phyloP scores from a whole-genome alignment of 1,140 invertebrate species.

The Drosophila nikananu region DNA sequence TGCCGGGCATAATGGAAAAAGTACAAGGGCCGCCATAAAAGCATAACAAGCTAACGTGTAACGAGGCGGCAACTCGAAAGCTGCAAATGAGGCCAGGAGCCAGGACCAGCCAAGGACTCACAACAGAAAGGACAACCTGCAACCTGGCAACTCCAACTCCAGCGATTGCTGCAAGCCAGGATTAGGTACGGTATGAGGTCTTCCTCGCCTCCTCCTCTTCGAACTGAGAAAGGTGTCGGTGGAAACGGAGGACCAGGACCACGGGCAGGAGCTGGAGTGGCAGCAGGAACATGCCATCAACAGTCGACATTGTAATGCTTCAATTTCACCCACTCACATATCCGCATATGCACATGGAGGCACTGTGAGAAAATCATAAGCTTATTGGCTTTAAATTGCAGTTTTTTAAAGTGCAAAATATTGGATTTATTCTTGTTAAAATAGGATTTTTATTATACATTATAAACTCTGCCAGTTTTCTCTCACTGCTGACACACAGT shows the following conservation, averaged over 20 bases:
- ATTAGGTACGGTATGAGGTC: constrained; percentile 23
- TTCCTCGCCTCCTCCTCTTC: background rate
- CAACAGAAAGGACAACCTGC: constrained; percentile 5
- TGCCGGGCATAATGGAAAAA: constrained; percentile 67
- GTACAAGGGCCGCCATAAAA: constrained; percentile 72
- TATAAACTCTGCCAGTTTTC: background rate
- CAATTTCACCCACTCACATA: constrained; percentile 52
- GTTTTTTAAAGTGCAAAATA: background rate
- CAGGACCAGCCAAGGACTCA: constrained; percentile 17
- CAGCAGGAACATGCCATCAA: constrained; percentile 43
- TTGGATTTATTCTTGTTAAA: accelerated
- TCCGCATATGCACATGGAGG: background rate
- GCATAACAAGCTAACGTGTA: constrained; percentile 78
- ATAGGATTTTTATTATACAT: background rate
- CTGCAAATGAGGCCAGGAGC: constrained; percentile 67
- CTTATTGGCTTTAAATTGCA: background rate
- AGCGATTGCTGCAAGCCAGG: constrained; percentile 19
- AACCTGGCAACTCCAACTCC: constrained; percentile 27
- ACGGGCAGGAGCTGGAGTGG: background rate
- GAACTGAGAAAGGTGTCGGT: constrained; percentile 31
- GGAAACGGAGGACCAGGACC: constrained; percentile 18
- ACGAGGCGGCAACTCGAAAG: constrained; percentile 60
- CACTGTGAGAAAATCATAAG: background rate
- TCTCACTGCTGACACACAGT: constrained; percentile 14
- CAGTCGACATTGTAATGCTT: constrained; percentile 71